Evolutionary conservation across 2,888 invertebrate species (phyloP).

Genomic region (Eupithecia pulchellata): DNA sequence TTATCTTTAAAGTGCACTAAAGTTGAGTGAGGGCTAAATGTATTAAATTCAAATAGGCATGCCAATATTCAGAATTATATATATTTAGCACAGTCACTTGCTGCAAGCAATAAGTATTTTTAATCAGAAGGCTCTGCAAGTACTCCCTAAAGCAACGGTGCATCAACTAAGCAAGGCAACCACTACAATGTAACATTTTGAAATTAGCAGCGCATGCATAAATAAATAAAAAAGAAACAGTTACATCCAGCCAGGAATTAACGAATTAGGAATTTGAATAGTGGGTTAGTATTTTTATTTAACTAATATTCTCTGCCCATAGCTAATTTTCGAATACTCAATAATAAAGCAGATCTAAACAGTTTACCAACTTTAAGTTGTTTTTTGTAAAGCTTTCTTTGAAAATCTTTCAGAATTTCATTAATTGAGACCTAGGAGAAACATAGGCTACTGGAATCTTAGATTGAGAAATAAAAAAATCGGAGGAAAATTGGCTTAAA

Average conservation of each 20-base stretch:
- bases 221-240: neutral
- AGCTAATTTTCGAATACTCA: neutral
- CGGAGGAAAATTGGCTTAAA: no score
- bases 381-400: neutral
- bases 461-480: no score
- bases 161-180: neutral
- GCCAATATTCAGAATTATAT: no score
- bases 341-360: neutral
- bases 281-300: no score
- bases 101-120: neutral
- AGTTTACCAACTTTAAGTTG: no score
- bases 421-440: neutral
- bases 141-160: neutral
- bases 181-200: neutral
- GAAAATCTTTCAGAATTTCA: neutral
- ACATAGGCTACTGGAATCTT: no score
- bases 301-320: no score
- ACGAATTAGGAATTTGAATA: neutral
- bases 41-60: neutral
- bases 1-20: neutral
- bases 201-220: neutral
- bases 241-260: neutral
- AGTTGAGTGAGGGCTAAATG: neutral
- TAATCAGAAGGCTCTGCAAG: neutral
- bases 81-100: no score